Conservation (phyloP, 1,140 invertebrate genomes). For the Teleopsis dalmanni region DNA sequence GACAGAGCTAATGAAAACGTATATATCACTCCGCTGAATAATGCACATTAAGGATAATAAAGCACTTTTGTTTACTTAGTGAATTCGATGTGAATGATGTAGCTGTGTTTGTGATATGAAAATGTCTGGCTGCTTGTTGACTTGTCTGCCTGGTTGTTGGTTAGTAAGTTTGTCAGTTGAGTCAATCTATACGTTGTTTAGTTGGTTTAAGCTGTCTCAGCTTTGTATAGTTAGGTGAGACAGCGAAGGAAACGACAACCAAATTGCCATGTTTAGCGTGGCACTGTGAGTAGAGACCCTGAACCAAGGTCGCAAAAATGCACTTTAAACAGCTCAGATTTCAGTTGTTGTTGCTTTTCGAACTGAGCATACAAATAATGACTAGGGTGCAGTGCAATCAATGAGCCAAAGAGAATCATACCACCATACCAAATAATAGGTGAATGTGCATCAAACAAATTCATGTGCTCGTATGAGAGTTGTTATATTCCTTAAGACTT, state of each 20-base stretch:
- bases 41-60: slow-evolving; percentile 18
- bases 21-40: slow-evolving; percentile 16
- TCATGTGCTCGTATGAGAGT: background rate
- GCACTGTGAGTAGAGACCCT: no score
- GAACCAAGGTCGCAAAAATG: slow-evolving; percentile 4
- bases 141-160: background rate
- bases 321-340: no score
- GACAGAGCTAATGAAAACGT: slow-evolving; percentile 16
- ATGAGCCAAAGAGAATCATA: background rate
- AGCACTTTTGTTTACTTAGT: slow-evolving; percentile 15
- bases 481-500: background rate
- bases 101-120: background rate
- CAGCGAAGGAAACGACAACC: background rate
- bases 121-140: background rate
- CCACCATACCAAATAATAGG: background rate
- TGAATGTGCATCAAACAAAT: background rate
- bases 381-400: background rate
- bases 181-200: background rate
- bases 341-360: no score
- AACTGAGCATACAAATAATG: no score
- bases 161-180: background rate
- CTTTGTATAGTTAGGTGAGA: background rate
- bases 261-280: background rate
- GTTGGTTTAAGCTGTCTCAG: background rate
- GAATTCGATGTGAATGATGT: background rate